Evolutionary conservation across 2,888 invertebrate genomes (phyloP), one percentile per base, ranked within the genome.

Genomic region (Nycteola revayana): DNA sequence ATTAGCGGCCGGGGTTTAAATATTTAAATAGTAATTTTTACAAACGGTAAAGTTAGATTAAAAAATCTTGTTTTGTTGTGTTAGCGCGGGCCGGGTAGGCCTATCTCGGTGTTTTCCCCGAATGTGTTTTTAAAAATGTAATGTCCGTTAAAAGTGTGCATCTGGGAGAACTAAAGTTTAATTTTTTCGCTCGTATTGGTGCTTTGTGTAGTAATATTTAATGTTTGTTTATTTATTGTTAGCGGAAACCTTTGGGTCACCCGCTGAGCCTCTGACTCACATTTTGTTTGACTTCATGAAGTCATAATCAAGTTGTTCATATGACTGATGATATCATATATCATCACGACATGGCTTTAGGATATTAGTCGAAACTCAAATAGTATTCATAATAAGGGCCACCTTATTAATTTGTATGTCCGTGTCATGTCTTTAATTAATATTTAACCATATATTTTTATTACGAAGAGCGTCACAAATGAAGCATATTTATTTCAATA

Each of bases 1-100:
- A 87, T 87, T 87, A 85, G 85, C 67, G 78, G 82, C 79, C 65
- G 63, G 41, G 72, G 69, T 65, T 74, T 89, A 75, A 85, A 88
- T 88, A 75, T 88, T 88, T 86, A 87, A 88, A 83, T 80, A 85
- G 84, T 88, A 85, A 88, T 89, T 89, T 89, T 89, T 89, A 85
- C 87, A 85, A 87, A 88, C 83, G 87, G 78, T 78, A 83, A 88
- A 89, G 87, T 88, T 89, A 81, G 85, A 89, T 88, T 89, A 87
- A 88, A 88, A 83, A 87, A 80, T 71, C 60, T 77, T 78, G 79
- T 78, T 79, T 74, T 77, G 74, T 69, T 66, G 72, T 61, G 63
- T 52, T 53, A 46, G 67, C 66, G 66, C 65, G 62, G 61, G 46
- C 66, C 73, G 71, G 50, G 72, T 89, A 89, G 89, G 88, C 89